Evolutionary conservation across 2,888 invertebrate species (phyloP).

Genomic region (Conistra vaccinii): DNA sequence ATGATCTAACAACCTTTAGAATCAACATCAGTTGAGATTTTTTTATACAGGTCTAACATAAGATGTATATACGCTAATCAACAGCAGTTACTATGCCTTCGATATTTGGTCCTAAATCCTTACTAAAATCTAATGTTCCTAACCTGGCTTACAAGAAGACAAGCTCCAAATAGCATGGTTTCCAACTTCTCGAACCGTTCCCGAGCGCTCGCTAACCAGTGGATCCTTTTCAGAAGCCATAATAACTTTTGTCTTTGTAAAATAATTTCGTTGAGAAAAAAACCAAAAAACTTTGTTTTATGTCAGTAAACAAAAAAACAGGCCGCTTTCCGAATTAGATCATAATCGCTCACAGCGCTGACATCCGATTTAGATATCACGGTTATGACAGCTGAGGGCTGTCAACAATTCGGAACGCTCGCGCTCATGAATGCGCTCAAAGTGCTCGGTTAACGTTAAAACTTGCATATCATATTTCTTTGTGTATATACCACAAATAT

Average conservation of each 20-base stretch:
- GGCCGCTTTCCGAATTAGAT: no score
- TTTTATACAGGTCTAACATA: neutral
- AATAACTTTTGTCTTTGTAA: constrained; percentile 64
- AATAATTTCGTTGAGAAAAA: neutral
- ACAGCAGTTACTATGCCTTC: neutral
- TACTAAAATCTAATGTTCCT: constrained; percentile 7
- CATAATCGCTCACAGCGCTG: no score
- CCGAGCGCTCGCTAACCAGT: constrained; percentile 86
- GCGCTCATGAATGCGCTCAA: no score
- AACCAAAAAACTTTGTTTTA: constrained; percentile 11
- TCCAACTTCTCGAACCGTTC: constrained; percentile 94
- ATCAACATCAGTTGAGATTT: neutral
- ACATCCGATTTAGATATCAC: no score
- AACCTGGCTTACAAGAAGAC: constrained; percentile 99
- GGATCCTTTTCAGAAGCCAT: constrained; percentile 88
- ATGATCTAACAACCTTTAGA: no score
- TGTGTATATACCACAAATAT: no score
- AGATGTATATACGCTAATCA: neutral
- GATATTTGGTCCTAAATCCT: neutral
- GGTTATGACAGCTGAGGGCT: no score
- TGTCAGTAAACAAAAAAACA: neutral
- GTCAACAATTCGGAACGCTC: no score
- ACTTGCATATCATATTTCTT: no score
- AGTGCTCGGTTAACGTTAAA: no score
- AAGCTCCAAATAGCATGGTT: constrained; percentile 99